phyloP scores from a whole-genome alignment of 2,113 vertebrate species.

The Condylura cristata region DNA sequence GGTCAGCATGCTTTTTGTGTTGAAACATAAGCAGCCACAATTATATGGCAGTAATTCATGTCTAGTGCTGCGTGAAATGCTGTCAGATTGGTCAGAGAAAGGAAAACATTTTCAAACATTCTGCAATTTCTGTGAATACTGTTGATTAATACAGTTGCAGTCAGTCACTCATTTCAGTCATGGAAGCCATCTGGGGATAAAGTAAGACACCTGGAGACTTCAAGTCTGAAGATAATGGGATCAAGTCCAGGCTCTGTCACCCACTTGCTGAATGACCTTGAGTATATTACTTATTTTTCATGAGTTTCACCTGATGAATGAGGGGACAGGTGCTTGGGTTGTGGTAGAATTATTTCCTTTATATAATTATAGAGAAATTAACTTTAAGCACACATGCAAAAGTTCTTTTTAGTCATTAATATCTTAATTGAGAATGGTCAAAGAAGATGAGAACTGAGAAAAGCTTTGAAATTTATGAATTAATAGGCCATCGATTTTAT shows the following conservation, averaged over 20 bases:
- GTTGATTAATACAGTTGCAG: not conserved
- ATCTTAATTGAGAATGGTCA: not conserved
- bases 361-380: not conserved
- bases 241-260: not conserved
- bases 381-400: not conserved
- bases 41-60: not conserved
- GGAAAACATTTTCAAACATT: constrained; percentile 29
- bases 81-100: constrained; percentile 37
- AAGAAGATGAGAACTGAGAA: not conserved
- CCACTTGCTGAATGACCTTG: not conserved
- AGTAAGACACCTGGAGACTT: not conserved
- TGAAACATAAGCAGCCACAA: not conserved
- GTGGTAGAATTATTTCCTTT: not conserved
- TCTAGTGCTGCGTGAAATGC: not conserved
- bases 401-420: not conserved
- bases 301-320: not conserved
- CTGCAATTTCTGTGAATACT: not conserved
- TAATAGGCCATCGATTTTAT: not conserved
- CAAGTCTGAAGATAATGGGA: not conserved
- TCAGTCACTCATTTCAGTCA: not conserved
- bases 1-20: not conserved
- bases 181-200: not conserved
- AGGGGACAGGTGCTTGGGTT: not conserved
- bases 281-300: not conserved
- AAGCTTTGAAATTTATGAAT: not conserved